Conservation (phyloP, 1,140 invertebrate species). For the Cydia splendana region DNA sequence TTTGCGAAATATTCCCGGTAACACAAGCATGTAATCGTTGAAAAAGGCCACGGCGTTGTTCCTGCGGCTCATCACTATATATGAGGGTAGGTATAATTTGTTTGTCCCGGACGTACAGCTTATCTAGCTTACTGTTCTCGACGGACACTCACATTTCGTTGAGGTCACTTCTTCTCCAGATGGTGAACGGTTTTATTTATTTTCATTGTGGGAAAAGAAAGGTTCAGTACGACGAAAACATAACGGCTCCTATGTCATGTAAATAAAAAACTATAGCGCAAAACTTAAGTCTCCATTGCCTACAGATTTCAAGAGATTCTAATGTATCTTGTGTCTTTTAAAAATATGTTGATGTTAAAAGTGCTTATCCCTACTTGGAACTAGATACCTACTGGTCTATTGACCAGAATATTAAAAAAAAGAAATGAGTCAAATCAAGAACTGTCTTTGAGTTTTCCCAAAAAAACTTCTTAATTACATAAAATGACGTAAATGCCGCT, state of each 20-base stretch:
- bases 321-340: too few relatives aligned
- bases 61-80: not conserved
- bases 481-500: too few relatives aligned
- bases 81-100: constrained; percentile 21
- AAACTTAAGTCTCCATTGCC: too few relatives aligned
- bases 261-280: not conserved
- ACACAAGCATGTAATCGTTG: too few relatives aligned
- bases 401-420: too few relatives aligned
- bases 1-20: not conserved
- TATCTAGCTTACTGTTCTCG: constrained; percentile 10
- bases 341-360: too few relatives aligned
- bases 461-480: too few relatives aligned
- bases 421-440: too few relatives aligned
- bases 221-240: not conserved
- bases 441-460: too few relatives aligned
- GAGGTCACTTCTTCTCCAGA: not conserved
- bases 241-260: not conserved
- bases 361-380: too few relatives aligned
- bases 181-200: constrained; percentile 8
- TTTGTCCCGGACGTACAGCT: constrained; percentile 19
- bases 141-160: not conserved
- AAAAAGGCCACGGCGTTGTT: not conserved
- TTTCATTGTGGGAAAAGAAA: not conserved
- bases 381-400: too few relatives aligned
- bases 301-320: not conserved